phyloP scores from a whole-genome alignment of 2,888 invertebrate genomes.

The Crioceris asparagi region DNA sequence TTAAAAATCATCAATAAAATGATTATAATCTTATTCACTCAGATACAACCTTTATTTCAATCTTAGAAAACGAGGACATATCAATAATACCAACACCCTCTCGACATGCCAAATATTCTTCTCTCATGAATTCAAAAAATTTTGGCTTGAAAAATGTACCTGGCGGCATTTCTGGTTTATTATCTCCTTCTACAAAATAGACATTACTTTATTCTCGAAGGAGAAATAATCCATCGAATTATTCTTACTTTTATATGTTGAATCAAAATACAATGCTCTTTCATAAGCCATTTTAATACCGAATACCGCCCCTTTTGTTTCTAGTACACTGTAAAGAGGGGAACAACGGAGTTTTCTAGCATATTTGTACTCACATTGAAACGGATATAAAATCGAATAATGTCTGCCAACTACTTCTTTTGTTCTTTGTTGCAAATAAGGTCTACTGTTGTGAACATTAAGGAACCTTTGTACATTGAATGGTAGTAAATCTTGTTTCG shows the following conservation, averaged over 20 bases:
- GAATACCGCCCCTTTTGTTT: constrained; percentile 54
- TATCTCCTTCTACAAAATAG: constrained; percentile 36
- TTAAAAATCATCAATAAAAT: constrained; percentile 4
- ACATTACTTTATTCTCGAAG: constrained; percentile 8
- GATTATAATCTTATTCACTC: no score
- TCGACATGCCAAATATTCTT: constrained; percentile 62
- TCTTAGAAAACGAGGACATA: constrained; percentile 69
- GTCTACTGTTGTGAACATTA: constrained; percentile 54
- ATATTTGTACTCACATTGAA: constrained; percentile 50
- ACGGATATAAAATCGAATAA: constrained; percentile 46
- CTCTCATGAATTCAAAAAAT: constrained; percentile 56
- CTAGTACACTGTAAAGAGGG: constrained; percentile 54
- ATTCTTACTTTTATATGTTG: constrained; percentile 44
- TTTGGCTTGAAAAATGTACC: constrained; percentile 57
- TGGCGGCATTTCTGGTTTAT: constrained; percentile 43
- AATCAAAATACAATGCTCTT: constrained; percentile 56
- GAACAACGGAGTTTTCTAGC: constrained; percentile 54
- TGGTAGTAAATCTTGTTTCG: constrained; percentile 48
- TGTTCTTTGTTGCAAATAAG: constrained; percentile 49
- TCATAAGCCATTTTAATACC: constrained; percentile 64
- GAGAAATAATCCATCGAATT: no score
- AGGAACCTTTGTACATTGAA: constrained; percentile 56
- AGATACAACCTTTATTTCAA: constrained; percentile 54
- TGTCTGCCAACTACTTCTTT: constrained; percentile 56
- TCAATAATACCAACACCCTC: constrained; percentile 70